Evolutionary conservation across 2,888 invertebrate species (phyloP).

Genomic region (Drosophila leonis): DNA sequence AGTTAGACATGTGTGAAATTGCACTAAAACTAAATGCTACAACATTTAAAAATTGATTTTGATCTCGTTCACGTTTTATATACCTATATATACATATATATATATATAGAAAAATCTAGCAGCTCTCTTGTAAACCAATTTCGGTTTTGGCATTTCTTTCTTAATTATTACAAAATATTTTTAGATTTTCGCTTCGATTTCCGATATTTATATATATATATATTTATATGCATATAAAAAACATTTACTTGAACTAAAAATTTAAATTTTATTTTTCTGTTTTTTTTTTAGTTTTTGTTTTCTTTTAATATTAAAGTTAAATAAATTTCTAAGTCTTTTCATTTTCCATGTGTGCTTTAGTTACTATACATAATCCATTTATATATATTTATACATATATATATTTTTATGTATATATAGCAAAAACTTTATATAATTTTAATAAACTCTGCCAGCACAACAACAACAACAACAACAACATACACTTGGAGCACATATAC

Average conservation of each 20-base stretch:
- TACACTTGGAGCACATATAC: conserved; percentile 18
- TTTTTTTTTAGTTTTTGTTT: not conserved
- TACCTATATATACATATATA: conserved; percentile 8
- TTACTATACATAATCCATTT: conserved; percentile 71
- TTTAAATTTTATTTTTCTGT: conserved; percentile 62
- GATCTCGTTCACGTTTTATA: conserved; percentile 25
- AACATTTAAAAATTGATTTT: conserved; percentile 78
- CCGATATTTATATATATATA: conserved; percentile 26
- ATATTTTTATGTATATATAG: conserved; percentile 65
- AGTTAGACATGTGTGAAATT: conserved; percentile 77
- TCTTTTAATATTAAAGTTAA: conserved; percentile 64
- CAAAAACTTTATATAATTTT: conserved; percentile 76
- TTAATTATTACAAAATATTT: conserved; percentile 59
- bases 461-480: conserved; percentile 42
- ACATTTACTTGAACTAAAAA: conserved; percentile 63
- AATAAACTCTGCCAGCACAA: conserved; percentile 44
- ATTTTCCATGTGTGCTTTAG: conserved; percentile 81
- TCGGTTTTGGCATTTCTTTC: conserved; percentile 61
- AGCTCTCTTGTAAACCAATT: conserved; percentile 65
- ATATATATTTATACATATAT: conserved; percentile 72
- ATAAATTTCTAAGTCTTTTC: conserved; percentile 81
- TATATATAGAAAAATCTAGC: conserved; percentile 64
- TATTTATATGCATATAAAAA: conserved; percentile 53
- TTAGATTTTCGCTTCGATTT: conserved; percentile 33
- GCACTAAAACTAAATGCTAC: conserved; percentile 80